Conservation (phyloP, 2,797 vertebrate species). For the Acanthornis magna region DNA sequence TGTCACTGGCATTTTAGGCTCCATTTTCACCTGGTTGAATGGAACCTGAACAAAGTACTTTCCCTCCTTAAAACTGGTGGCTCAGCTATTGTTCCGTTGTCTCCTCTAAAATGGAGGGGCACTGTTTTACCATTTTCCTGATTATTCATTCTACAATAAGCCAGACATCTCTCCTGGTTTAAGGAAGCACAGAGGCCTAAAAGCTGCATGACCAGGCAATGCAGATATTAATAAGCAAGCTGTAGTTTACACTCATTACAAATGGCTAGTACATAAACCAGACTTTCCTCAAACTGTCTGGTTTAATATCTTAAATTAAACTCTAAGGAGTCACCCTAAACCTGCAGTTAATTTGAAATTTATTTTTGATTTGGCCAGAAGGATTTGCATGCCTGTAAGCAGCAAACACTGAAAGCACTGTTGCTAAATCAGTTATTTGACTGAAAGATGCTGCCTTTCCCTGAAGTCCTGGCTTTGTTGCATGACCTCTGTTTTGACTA, state of each 20-base stretch:
- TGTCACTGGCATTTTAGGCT: not conserved
- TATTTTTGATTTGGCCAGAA: not conserved
- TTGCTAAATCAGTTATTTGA: not conserved
- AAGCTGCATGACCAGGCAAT: not conserved
- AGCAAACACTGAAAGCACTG: not conserved
- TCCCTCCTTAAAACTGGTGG: not conserved
- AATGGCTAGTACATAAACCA: not conserved
- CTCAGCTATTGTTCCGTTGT: slow-evolving; percentile 1
- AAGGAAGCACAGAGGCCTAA: not conserved
- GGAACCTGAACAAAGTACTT: not conserved
- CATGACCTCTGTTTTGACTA: not conserved
- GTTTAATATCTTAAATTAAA: not conserved
- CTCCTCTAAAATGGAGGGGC: not conserved
- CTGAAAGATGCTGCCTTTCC: not conserved
- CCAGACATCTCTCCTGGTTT: not conserved
- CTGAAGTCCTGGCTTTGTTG: not conserved
- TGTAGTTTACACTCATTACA: fast-evolving
- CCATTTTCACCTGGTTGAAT: not conserved
- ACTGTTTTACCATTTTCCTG: not conserved
- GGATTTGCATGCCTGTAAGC: not conserved
- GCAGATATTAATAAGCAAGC: not conserved
- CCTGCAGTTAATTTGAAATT: not conserved
- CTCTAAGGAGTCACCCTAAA: not conserved
- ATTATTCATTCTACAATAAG: not conserved
- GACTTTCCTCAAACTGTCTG: not conserved